Evolutionary conservation across 2,888 invertebrate species (phyloP).

Genomic region (Cyaniris semiargus): DNA sequence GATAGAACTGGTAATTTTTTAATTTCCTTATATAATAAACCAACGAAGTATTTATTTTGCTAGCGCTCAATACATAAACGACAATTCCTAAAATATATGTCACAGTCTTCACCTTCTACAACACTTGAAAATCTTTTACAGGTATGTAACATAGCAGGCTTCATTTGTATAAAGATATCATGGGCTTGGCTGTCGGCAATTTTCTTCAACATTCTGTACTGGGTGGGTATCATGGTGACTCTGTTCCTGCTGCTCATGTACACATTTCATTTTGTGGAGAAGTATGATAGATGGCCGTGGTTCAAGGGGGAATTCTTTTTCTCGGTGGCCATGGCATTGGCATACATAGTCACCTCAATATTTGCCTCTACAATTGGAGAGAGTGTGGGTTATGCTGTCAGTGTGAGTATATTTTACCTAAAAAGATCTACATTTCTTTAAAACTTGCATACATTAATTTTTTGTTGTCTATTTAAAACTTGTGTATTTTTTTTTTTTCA

Average conservation of each 20-base stretch:
- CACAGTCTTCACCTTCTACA: not conserved
- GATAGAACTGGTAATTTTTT: constrained; percentile 84
- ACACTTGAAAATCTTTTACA: constrained; percentile 53
- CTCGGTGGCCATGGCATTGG: constrained; percentile 84
- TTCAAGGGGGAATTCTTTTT: constrained; percentile 88
- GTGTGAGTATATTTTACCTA: constrained; percentile 79
- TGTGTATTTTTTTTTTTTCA: constrained; percentile 61
- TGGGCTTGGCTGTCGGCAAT: constrained; percentile 82
- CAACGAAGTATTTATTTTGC: too few species aligned
- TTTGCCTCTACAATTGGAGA: constrained; percentile 83
- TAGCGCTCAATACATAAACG: too few species aligned
- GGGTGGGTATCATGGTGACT: constrained; percentile 89
- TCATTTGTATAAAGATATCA: constrained; percentile 88
- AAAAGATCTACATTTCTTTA: not conserved
- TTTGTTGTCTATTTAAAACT: not conserved
- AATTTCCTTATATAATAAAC: not conserved
- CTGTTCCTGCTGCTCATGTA: constrained; percentile 87
- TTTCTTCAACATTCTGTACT: constrained; percentile 89
- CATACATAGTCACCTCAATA: constrained; percentile 88
- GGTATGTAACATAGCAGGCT: constrained; percentile 86
- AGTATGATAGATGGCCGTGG: constrained; percentile 90
- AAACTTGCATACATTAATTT: constrained; percentile 28
- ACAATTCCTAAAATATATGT: not conserved
- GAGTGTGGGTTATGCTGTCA: constrained; percentile 84
- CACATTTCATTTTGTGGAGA: constrained; percentile 91